Base-by-base conservation (phyloP, 2,888 invertebrate genomes). In the Thysanoteuthis rhombus region DNA sequence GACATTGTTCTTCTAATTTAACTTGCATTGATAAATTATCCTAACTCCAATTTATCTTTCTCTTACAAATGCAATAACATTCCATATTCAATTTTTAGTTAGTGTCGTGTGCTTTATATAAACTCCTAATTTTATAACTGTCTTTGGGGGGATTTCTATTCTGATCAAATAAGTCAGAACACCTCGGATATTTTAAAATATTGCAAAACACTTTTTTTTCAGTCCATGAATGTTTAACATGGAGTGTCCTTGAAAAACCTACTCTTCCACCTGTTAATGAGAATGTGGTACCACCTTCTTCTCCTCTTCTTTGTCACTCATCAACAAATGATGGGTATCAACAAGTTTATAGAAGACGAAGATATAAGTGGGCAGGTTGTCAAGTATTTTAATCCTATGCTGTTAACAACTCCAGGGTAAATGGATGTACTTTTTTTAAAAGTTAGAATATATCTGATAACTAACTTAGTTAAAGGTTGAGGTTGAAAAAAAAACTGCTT, bases 221-320 rank as follows among this genome's bases (percentile, higher is more conserved):
- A 75, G 75, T 75, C 75, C 75, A 75, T 75, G 75, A n/a, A 75
- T 75, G 75, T 75, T 75, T 75, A 75, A 75, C 75, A n/a, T 75
- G 75, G 75, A 75, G 75, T 75, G 75, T 75, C 75, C 75, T 75
- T 75, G 75, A 75, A 75, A 75, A 75, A n/a, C 3, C 75, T 75
- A 75, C 75, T 36, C 75, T 75, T 75, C 75, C 16, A 75, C 36
- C 75, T 75, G n/a, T 75, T 75, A 75, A 75, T 75, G 75, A 75
- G n/a, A 75, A 75, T n/a, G 75, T 75, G 75, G 75, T 75, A 16
- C 75, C 75, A 75, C 75, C 75, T 75, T n/a, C 75, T 75, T 75
- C 75, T 16, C 75, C 75, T n/a, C 75, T 75, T 75, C 75, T 75
- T 75, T 75, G n/a, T 75, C 75, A n/a, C 75, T 16, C 75, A 75